Conservation (phyloP, 2,113 vertebrate species). For the Xerus inauris region DNA sequence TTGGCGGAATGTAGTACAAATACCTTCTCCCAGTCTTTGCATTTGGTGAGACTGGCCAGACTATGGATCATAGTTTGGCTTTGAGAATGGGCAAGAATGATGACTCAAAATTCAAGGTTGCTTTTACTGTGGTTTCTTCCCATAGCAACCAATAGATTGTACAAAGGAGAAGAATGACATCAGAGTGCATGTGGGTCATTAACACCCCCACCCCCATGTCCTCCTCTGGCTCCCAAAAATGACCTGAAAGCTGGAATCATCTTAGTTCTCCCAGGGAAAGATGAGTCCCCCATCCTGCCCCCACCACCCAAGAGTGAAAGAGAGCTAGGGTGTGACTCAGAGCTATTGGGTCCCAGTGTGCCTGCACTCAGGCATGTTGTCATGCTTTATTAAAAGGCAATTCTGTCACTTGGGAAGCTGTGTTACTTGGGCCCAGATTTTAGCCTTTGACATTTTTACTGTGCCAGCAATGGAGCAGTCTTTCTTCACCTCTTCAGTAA, state of each 20-base stretch:
- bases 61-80: neutral
- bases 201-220: neutral
- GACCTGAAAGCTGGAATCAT: neutral
- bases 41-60: neutral
- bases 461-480: neutral
- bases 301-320: neutral
- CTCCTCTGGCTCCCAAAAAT: neutral
- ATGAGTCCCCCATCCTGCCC: neutral
- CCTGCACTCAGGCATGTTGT: neutral
- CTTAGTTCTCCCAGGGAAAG: too few relatives aligned
- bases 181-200: neutral
- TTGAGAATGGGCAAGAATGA: neutral
- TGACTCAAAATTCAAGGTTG: neutral
- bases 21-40: neutral
- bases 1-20: neutral
- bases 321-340: too few relatives aligned
- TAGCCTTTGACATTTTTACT: neutral
- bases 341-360: neutral
- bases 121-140: neutral
- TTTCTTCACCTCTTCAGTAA: neutral
- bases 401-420: neutral
- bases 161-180: neutral
- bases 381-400: neutral
- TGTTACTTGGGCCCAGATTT: neutral
- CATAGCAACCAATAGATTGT: neutral